Evolutionary conservation across 2,113 vertebrate species (phyloP).

Genomic region (Cheilinus undulatus): DNA sequence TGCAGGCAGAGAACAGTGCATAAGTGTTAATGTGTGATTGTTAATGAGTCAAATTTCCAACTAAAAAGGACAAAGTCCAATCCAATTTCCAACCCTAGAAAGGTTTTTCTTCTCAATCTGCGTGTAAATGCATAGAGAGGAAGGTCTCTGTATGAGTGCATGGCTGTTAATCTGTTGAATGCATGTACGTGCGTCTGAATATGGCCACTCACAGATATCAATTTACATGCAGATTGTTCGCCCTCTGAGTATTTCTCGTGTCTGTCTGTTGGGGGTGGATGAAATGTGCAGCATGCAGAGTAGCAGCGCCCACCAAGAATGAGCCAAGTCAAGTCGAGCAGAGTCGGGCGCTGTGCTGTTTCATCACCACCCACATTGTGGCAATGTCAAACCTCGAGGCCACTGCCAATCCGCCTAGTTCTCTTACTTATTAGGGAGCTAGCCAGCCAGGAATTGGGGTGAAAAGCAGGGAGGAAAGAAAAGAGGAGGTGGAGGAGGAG

Average conservation of each 20-base stretch:
- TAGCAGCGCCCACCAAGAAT: conserved; percentile 63
- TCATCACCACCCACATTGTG: conserved; percentile 81
- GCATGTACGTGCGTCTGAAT: conserved; percentile 25
- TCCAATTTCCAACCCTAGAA: not conserved
- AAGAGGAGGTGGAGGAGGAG: not conserved
- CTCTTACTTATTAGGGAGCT: conserved; percentile 75
- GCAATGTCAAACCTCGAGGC: conserved; percentile 78
- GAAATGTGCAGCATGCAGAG: conserved; percentile 70
- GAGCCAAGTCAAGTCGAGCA: conserved; percentile 68
- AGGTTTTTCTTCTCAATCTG: not conserved
- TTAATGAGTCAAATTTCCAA: conserved; percentile 7
- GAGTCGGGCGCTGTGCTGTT: conserved; percentile 73
- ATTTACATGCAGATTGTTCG: conserved; percentile 72
- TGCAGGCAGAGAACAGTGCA: not conserved
- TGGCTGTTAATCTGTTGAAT: conserved; percentile 41
- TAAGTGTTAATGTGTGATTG: not conserved
- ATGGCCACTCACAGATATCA: conserved; percentile 55
- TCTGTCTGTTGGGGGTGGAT: conserved; percentile 71
- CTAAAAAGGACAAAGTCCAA: conserved; percentile 21
- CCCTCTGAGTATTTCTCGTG: conserved; percentile 70
- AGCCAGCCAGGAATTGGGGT: conserved; percentile 63
- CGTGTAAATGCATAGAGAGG: not conserved
- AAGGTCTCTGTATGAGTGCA: not conserved
- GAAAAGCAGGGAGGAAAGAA: conserved; percentile 6
- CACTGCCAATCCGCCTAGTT: conserved; percentile 74